These are phyloP conservation scores for Andrena bucephala DNA, from an alignment of 2,888 invertebrate species.

Conservation along the genomic window DNA sequence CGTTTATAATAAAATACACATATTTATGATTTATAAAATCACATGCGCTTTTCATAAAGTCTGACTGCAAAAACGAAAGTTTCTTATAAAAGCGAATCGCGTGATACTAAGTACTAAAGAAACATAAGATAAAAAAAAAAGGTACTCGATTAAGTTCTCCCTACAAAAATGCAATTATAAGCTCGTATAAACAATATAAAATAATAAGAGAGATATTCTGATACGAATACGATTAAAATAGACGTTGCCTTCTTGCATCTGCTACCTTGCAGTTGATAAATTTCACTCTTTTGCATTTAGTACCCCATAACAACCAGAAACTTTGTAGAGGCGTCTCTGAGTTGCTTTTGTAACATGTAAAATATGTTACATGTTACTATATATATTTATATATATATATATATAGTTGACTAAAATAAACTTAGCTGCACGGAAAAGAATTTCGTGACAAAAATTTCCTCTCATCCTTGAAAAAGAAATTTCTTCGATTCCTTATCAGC, in stretches of 20 bases:
- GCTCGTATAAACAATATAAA: conserved; percentile 7
- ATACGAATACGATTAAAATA: neutral
- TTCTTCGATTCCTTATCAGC: conserved; percentile 78
- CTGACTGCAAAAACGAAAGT: conserved; percentile 15
- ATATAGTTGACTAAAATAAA: conserved; percentile 7
- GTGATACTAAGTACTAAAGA: neutral
- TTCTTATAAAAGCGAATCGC: conserved; percentile 1
- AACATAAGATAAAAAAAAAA: neutral
- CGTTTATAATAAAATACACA: conserved; percentile 45
- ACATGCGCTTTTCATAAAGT: conserved; percentile 1
- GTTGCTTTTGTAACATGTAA: conserved; percentile 23
- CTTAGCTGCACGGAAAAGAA: neutral
- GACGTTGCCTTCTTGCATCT: neutral
- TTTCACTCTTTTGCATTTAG: conserved; percentile 15
- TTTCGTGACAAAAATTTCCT: conserved; percentile 17
- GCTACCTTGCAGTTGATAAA: conserved; percentile 4
- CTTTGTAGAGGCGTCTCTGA: conserved; percentile 26
- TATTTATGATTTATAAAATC: neutral
- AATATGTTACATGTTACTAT: conserved; percentile 14
- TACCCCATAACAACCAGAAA: conserved; percentile 14
- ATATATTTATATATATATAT: neutral
- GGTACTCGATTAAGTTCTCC: neutral
- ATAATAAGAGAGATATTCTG: neutral
- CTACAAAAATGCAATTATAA: conserved; percentile 11
- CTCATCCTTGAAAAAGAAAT: conserved; percentile 18